A percentile compares a stretch with the other conserved stretches of the same genome.
Conservation (phyloP, 2,797 vertebrate genomes). For the Onychomys torridus region DNA sequence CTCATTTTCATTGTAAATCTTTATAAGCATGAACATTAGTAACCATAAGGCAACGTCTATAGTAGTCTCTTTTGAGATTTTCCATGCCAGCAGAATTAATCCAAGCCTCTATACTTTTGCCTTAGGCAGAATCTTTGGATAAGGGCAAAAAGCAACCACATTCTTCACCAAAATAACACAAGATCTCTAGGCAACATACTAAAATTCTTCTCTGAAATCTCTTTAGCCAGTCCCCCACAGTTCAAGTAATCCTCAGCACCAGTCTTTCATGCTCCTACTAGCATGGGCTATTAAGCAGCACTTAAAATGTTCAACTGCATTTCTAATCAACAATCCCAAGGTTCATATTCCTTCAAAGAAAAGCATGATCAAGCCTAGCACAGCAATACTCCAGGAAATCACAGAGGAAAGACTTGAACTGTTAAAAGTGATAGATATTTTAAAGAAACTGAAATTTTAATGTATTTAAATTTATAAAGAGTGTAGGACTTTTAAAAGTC, state of each 20-base stretch:
- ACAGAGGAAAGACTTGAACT: too few relatives aligned
- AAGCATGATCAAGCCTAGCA: too few relatives aligned
- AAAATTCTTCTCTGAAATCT: neutral
- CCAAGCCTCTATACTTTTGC: too few relatives aligned
- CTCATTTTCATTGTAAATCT: too few relatives aligned
- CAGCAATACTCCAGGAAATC: too few relatives aligned
- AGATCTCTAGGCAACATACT: neutral
- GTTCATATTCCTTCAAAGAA: too few relatives aligned
- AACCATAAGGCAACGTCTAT: too few relatives aligned
- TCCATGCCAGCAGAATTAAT: too few relatives aligned
- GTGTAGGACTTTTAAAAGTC: neutral
- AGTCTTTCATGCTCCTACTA: neutral
- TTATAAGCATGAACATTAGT: too few relatives aligned
- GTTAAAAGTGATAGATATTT: too few relatives aligned
- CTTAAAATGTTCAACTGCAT: neutral
- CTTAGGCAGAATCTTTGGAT: neutral
- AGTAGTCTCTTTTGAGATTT: too few relatives aligned
- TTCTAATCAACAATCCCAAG: neutral
- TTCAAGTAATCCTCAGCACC: neutral
- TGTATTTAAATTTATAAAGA: neutral
- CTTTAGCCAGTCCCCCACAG: neutral
- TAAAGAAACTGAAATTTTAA: neutral
- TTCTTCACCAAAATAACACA: neutral
- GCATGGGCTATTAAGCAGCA: neutral
- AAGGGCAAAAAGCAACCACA: neutral